Conservation (phyloP, 2,113 vertebrate genomes). For the Podarcis muralis region DNA sequence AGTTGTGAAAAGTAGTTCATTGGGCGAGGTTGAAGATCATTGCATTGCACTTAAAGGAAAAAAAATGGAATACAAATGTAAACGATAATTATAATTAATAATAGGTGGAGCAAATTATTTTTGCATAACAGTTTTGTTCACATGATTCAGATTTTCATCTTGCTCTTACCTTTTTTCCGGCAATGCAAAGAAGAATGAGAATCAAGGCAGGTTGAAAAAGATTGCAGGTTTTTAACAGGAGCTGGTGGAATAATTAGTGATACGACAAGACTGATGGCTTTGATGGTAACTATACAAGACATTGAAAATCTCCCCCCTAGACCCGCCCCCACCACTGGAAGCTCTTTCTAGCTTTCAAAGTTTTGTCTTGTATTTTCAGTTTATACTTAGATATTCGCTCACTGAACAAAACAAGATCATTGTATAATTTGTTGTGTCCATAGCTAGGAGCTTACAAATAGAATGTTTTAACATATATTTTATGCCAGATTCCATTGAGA, state of each 20-base stretch:
- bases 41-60: neutral
- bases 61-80: neutral
- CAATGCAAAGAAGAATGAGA: neutral
- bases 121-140: neutral
- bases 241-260: neutral
- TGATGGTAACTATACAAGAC: neutral
- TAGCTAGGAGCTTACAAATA: neutral
- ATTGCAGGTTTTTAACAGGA: neutral
- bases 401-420: neutral
- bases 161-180: neutral
- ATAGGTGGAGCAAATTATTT: neutral
- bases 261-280: neutral
- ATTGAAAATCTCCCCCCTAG: neutral
- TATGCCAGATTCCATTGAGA: neutral
- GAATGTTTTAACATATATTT: neutral
- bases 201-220: neutral
- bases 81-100: neutral
- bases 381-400: neutral
- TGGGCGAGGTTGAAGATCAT: too few species aligned
- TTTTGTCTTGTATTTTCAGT: neutral
- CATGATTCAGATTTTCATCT: neutral
- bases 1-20: too few species aligned
- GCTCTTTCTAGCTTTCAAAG: too few species aligned
- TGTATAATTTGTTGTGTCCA: neutral
- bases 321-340: neutral